Conservation (phyloP, 2,888 invertebrate genomes). For the Sphecodes monilicornis region DNA sequence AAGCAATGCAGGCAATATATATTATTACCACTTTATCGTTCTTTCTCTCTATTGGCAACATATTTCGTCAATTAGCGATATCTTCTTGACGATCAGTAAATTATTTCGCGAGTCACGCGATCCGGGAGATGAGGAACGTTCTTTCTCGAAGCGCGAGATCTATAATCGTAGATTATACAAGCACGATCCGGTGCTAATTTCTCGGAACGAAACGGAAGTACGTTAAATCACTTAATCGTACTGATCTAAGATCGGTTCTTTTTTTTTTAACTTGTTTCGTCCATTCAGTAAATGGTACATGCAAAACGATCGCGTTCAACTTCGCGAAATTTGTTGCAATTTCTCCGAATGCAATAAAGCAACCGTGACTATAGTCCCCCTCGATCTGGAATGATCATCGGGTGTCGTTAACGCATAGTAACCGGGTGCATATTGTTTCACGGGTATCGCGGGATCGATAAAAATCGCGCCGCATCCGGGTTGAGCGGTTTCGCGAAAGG, state of each 20-base stretch:
- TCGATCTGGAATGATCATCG: slow-evolving; percentile 4
- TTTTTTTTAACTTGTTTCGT: not conserved
- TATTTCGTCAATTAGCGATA: not conserved
- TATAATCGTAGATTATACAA: slow-evolving; percentile 10
- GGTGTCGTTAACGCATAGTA: slow-evolving; percentile 4
- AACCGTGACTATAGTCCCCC: not conserved
- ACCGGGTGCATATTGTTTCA: slow-evolving; percentile 9
- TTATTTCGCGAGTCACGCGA: not conserved
- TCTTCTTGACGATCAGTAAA: not conserved
- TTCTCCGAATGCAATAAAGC: not conserved
- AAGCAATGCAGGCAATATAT: slow-evolving; percentile 72
- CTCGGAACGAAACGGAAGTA: slow-evolving; percentile 5
- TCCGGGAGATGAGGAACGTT: not conserved
- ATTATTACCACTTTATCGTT: slow-evolving; percentile 20
- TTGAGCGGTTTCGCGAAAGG: slow-evolving; percentile 25
- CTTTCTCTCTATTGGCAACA: not conserved
- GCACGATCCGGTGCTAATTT: slow-evolving; percentile 22
- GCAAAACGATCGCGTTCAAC: slow-evolving; percentile 8
- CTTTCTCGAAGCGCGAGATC: not conserved
- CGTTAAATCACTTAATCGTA: slow-evolving; percentile 22
- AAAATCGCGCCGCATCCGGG: slow-evolving; percentile 47
- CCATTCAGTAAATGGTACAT: not conserved
- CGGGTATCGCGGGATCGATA: slow-evolving; percentile 35
- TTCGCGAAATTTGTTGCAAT: not conserved
- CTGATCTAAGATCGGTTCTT: not conserved